Conservation (phyloP, 2,113 vertebrate species). For the Tringa solitaria region DNA sequence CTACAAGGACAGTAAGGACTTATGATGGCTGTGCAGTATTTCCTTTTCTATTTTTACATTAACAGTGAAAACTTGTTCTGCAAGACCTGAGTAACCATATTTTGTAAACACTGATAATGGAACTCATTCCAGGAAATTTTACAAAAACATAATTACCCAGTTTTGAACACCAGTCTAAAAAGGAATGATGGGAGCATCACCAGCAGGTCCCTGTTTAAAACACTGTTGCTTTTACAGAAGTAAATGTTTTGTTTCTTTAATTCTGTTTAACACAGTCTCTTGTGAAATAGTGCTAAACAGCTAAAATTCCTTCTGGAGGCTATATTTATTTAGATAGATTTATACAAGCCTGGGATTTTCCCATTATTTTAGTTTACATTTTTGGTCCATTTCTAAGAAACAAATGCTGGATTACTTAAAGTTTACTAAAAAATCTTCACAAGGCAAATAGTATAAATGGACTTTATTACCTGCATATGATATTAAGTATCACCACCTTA, state of each 20-base stretch:
- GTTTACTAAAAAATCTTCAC: background rate
- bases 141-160: background rate
- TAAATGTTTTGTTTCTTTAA: background rate
- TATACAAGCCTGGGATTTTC: background rate
- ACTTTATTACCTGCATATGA: background rate
- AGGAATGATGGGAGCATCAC: accelerated
- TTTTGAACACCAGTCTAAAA: background rate
- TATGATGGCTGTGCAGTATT: background rate
- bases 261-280: background rate
- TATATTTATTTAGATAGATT: background rate
- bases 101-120: background rate
- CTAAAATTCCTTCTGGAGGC: background rate
- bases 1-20: background rate
- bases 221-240: background rate
- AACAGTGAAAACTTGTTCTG: background rate
- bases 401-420: background rate
- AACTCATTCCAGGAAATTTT: background rate
- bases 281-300: background rate
- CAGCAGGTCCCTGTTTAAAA: background rate
- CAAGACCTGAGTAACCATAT: background rate
- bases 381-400: background rate
- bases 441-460: background rate
- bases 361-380: background rate
- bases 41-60: background rate
- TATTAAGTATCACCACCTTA: background rate